Base-by-base conservation (phyloP, 2,888 invertebrate genomes). In the Dynastes tityus region DNA sequence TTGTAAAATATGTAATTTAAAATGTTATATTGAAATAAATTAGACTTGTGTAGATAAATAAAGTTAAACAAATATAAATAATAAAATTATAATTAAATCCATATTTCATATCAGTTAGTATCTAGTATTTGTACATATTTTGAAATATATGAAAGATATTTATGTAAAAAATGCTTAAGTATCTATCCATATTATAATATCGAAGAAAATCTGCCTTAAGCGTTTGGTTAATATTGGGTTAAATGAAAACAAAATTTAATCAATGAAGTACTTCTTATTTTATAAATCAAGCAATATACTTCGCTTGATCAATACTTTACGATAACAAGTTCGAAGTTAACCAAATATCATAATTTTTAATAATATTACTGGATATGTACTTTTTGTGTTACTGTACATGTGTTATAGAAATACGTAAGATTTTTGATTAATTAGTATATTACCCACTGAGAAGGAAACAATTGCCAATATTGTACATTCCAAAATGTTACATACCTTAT, bases 41-140 rank as follows among this genome's bases (percentile, higher is more conserved):
- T 74, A 74, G 61, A 45, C 8, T 58, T 73, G 58, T 73, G 58
- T 74, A 74, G 61, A 74, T 74, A 74, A 61, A 45, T 16, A 9
- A 61, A 63, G 45, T 61, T 74, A 13, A 61, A 74, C 13, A 16
- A n/a, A 55, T 32, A 68, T 51, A 68, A 58, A 61, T 61, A 71
- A 71, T 11, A 45, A 58, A 32, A 16, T 40, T 55, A 74, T 63
- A 40, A 73, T 73, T 74, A 51, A 51, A 68, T 27, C 45, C 73
- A 29, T 61, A 27, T 61, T 74, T 74, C 73, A 74, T 74, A 74
- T 74, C 73, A 74, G 73, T 74, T 74, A 74, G 73, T 74, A 40
- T 45, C 29, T 74, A 74, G 61, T 63, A 45, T 61, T 63, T 74
- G 73, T 74, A 74, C 73, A 74, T 61, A 74, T 74, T 74, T 74